These are phyloP conservation scores for Caradrina kadenii DNA, from an alignment of 2,888 invertebrate species.

Conservation along the genomic window DNA sequence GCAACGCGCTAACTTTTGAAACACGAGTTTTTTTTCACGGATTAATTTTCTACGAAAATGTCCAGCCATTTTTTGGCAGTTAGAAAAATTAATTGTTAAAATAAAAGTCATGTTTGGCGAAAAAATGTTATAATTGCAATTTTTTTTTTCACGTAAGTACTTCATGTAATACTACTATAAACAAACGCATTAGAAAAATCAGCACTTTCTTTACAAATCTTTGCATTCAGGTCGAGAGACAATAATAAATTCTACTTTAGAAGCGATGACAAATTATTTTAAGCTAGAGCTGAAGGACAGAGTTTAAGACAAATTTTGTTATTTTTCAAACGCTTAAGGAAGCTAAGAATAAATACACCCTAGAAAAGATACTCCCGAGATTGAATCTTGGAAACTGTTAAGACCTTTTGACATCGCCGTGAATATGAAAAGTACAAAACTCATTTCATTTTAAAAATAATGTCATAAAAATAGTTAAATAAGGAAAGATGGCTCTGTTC, in stretches of 20 bases:
- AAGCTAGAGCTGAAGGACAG: neutral
- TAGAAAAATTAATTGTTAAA: neutral
- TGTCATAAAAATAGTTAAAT: constrained; percentile 85
- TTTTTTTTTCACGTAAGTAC: neutral
- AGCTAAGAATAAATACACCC: constrained; percentile 33
- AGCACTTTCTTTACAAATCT: neutral
- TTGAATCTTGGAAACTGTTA: constrained; percentile 62
- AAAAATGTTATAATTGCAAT: neutral
- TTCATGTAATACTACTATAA: neutral
- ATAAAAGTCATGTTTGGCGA: neutral
- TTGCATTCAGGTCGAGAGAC: neutral
- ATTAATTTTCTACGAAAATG: constrained; percentile 27
- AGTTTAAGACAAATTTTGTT: constrained; percentile 20
- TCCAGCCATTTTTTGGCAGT: constrained; percentile 7
- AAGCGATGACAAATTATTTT: constrained; percentile 26
- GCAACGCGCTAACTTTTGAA: constrained; percentile 71
- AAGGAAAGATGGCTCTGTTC: constrained; percentile 80
- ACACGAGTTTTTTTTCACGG: constrained; percentile 61
- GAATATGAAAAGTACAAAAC: constrained; percentile 76
- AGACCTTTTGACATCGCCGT: constrained; percentile 70
- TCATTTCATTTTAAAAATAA: constrained; percentile 82
- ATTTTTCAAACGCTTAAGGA: constrained; percentile 22
- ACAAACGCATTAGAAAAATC: neutral
- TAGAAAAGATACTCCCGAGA: constrained; percentile 45
- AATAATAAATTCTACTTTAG: constrained; percentile 3